Percentiles rank a stretch among this genome's conserved stretches.
Conservation (phyloP, 2,113 vertebrate genomes). For the Vidua chalybeata region DNA sequence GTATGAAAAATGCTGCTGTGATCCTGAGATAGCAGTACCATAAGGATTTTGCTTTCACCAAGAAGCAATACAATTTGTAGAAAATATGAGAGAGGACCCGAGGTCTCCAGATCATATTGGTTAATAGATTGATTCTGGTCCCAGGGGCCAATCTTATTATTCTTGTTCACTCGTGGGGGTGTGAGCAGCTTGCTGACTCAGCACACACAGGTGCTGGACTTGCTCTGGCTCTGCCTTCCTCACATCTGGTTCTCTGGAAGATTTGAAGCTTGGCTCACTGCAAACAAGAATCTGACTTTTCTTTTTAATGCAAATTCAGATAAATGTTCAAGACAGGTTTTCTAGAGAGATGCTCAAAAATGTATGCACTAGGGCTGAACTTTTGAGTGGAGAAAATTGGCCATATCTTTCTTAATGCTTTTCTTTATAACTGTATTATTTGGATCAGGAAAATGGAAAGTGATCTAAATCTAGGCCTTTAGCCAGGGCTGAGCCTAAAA, state of each 20-base stretch:
- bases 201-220: not conserved
- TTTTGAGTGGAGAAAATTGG: not conserved
- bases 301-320: not conserved
- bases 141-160: not conserved
- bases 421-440: not conserved
- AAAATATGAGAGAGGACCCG: not conserved
- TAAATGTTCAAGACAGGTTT: not conserved
- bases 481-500: not conserved
- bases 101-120: conserved; percentile 30
- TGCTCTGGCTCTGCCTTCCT: not conserved
- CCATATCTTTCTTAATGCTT: not conserved
- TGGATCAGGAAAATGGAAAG: not conserved
- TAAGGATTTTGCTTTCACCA: conserved; percentile 7
- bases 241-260: not conserved
- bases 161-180: not conserved
- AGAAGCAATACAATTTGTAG: conserved; percentile 26
- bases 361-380: not conserved
- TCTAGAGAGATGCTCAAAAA: not conserved
- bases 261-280: not conserved
- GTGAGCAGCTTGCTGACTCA: conserved; percentile 13
- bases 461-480: not conserved
- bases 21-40: not conserved
- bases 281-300: not conserved
- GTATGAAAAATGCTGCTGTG: not conserved
- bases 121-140: conserved; percentile 60